Conservation (phyloP, 2,888 invertebrate genomes). For the Leuctra nigra region DNA sequence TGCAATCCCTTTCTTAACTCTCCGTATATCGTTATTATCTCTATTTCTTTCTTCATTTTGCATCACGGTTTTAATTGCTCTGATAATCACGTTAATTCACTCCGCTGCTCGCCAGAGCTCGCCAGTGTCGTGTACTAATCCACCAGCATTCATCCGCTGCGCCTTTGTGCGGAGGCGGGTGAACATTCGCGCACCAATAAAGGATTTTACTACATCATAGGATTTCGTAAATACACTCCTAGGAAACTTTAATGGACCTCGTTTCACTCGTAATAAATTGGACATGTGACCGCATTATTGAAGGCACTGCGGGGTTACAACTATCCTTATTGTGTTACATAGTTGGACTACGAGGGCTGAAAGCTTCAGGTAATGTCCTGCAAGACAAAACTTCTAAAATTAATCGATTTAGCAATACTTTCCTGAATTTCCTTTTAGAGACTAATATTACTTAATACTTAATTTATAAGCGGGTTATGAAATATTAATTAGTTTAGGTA, state of each 20-base stretch:
- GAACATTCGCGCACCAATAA: conserved; percentile 13
- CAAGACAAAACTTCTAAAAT: no score
- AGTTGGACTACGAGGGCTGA: no score
- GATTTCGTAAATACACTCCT: conserved; percentile 10
- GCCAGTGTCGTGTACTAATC: conserved; percentile 6
- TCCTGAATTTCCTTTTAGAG: no score
- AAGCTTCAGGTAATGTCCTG: no score
- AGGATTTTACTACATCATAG: conserved; percentile 18
- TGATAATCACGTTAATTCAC: conserved; percentile 20
- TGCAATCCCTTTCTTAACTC: not conserved
- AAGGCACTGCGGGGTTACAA: no score
- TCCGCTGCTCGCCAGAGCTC: not conserved
- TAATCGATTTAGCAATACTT: no score
- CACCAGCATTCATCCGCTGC: not conserved
- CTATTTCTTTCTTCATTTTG: conserved; percentile 13
- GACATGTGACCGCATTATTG: no score
- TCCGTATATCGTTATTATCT: not conserved
- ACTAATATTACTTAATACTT: no score
- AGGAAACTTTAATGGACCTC: conserved; percentile 2
- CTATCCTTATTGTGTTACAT: no score
- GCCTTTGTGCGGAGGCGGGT: not conserved
- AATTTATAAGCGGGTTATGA: no score
- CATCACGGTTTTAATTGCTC: conserved; percentile 19
- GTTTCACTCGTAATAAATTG: not conserved
- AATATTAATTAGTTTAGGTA: no score